A percentile compares a stretch with the other conserved stretches of the same genome.
Conservation (phyloP, 2,113 vertebrate species). For the Sisor rabdophorus region DNA sequence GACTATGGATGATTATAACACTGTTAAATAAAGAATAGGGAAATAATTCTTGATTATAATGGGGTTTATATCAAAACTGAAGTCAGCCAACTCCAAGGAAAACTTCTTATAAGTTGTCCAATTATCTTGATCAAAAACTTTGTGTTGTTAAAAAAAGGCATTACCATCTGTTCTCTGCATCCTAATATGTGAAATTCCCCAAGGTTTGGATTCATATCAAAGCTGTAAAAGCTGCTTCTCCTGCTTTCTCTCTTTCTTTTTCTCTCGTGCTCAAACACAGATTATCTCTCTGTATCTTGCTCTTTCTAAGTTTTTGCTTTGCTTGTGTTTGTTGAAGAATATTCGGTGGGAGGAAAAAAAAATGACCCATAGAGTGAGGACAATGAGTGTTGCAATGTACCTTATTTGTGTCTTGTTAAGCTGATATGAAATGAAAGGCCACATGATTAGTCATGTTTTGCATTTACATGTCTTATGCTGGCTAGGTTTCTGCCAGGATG, state of each 20-base stretch:
- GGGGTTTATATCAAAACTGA: conserved; percentile 47
- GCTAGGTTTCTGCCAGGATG: conserved; percentile 3
- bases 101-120: conserved; percentile 67
- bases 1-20: conserved; percentile 22
- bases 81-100: conserved; percentile 40
- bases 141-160: conserved; percentile 58
- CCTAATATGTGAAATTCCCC: conserved; percentile 61
- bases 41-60: conserved; percentile 60
- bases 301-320: conserved; percentile 32
- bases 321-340: conserved; percentile 56
- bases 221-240: conserved; percentile 58
- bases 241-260: conserved; percentile 36
- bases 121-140: conserved; percentile 72
- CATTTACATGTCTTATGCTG: background rate
- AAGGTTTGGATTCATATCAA: conserved; percentile 66
- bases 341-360: conserved; percentile 41
- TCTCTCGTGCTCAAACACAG: background rate
- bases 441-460: conserved; percentile 31
- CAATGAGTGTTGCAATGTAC: conserved; percentile 66
- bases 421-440: conserved; percentile 62
- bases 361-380: conserved; percentile 68
- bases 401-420: conserved; percentile 60
- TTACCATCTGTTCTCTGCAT: conserved; percentile 71
- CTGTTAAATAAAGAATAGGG: conserved; percentile 56
- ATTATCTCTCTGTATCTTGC: background rate